Conservation (phyloP, 2,113 vertebrate genomes). For the Nestor notabilis region DNA sequence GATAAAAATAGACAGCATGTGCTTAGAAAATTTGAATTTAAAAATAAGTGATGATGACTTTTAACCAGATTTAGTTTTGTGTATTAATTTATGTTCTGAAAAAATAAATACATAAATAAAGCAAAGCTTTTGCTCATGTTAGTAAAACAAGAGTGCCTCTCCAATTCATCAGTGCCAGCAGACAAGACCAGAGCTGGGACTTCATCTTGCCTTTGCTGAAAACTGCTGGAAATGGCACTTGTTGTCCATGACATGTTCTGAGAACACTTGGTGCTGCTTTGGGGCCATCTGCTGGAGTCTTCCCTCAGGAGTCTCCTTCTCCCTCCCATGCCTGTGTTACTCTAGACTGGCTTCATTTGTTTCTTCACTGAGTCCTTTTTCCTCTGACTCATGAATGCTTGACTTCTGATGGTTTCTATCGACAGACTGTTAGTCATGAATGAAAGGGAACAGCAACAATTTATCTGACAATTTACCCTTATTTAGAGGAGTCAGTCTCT, state of each 20-base stretch:
- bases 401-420: background rate
- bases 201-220: background rate
- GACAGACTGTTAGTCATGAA: no score
- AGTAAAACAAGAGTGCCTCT: background rate
- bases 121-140: background rate
- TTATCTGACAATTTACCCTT: background rate
- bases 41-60: background rate
- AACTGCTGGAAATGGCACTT: fast-evolving
- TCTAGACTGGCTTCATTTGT: background rate
- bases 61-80: background rate
- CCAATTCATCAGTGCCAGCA: background rate
- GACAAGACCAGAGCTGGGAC: background rate
- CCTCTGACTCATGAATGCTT: fast-evolving
- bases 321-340: background rate
- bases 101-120: background rate
- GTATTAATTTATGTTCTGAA: background rate
- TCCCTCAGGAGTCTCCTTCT: fast-evolving
- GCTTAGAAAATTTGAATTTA: background rate
- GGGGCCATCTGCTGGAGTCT: conserved; percentile 56
- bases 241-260: background rate
- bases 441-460: background rate
- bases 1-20: background rate
- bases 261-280: background rate
- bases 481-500: background rate
- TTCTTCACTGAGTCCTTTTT: background rate